Evolutionary conservation across 2,113 vertebrate genomes (phyloP).

Genomic region (Hippoglossus stenolepis): DNA sequence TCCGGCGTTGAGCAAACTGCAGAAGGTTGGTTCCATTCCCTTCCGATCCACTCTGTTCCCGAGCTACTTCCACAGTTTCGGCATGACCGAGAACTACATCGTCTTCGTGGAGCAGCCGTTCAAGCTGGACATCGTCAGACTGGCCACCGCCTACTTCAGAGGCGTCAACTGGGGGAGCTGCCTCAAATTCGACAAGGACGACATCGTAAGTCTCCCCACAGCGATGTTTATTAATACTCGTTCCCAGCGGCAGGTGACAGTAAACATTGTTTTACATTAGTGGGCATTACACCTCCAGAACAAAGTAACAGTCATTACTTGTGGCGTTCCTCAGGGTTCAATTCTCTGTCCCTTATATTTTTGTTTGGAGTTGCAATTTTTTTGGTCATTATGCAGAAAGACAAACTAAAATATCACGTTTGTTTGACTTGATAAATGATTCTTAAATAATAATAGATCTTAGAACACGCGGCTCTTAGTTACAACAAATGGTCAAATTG

Average conservation of each 20-base stretch:
- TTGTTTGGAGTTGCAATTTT: no score
- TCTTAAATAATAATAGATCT: no score
- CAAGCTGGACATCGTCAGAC: constrained; percentile 88
- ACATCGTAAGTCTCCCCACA: constrained; percentile 79
- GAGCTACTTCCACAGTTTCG: constrained; percentile 97
- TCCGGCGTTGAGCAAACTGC: constrained; percentile 77
- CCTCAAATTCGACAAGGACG: constrained; percentile 84
- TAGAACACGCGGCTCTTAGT: no score
- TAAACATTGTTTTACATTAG: no score
- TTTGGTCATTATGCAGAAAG: no score
- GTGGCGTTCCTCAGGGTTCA: no score
- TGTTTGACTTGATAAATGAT: no score
- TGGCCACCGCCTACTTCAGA: constrained; percentile 91
- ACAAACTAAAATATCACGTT: not conserved
- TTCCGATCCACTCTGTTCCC: constrained; percentile 87
- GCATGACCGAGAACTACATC: constrained; percentile 90
- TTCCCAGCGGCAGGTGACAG: no score
- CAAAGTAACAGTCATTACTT: no score
- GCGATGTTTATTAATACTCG: no score
- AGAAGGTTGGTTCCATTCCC: constrained; percentile 88
- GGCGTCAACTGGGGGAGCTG: constrained; percentile 91
- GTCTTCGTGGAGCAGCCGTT: constrained; percentile 94
- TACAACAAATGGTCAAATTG: not conserved
- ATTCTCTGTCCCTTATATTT: no score
- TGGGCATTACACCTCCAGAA: no score